Base-by-base conservation (phyloP, 2,113 vertebrate species). In the Rhynchomys soricoides region DNA sequence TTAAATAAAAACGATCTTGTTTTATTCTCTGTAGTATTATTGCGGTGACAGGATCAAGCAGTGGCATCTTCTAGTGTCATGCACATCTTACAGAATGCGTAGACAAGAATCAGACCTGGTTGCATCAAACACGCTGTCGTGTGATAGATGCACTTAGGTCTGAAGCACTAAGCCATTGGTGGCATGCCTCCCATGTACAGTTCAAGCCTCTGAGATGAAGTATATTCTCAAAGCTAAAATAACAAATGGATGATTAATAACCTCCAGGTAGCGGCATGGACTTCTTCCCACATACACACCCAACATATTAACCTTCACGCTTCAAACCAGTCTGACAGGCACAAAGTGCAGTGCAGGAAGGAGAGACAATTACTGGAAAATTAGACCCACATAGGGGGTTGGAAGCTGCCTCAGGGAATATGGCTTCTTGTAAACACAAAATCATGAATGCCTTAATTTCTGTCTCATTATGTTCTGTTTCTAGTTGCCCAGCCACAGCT, bases 231-330 rank as follows among this genome's bases (percentile, higher is more conserved):
- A 43, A 12, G 29, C 94, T 97, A 96, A 97, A 96, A 97, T 87
- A 96, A 93, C 24, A 95, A 89, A 87, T 45, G 31, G 26, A 5
- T 97, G 97, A 96, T 98, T 95, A 96, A 83, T 86, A 90, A 94
- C 0, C 66, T 97, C 87, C 62, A 29, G 29, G 77, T 74, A 85
- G 96, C 94, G 96, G 96, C 12, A 68, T 92, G 97, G 97, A 79
- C 92, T 91, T 86, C 97, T 97, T 96, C 97, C 97, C 97, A 97
- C 50, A 90, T 52, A 94, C 96, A 98, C 97, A 94, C 86, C 97
- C 98, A 95, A 90, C 6, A 2, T 55, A 0, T 96, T 97, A 52
- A 29, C 93, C 93, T 97, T 94, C 95, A 96, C 95, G 92, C 55
- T 96, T 97, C 73, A 66, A 95, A 74, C 70, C 91, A 79, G 90